phyloP scores from a whole-genome alignment of 23 tunicate species.

The Trididemnum nubilum region DNA sequence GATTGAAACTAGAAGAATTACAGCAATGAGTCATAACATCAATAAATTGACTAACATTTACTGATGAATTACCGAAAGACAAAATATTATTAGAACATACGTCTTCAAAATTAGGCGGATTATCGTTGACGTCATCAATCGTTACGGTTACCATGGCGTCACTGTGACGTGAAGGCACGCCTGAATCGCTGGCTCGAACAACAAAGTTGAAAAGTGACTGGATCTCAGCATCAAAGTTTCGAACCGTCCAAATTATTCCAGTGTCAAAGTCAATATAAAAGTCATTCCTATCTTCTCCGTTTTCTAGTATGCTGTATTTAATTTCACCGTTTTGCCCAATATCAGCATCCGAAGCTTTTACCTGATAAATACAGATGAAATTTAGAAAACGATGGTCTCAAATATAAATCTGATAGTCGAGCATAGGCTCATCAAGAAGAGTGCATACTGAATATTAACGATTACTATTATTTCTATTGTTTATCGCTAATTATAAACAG shows the following conservation, averaged over 20 bases:
- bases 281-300: background rate
- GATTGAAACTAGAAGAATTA: too few species aligned
- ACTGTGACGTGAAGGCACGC: constrained; percentile 35
- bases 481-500: too few species aligned
- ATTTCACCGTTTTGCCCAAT: constrained; percentile 28
- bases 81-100: constrained; percentile 19
- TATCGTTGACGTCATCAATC: constrained; percentile 62
- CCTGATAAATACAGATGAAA: constrained; percentile 17
- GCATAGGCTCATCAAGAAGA: too few species aligned
- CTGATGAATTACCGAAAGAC: too few species aligned
- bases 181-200: constrained; percentile 49
- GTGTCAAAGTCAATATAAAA: constrained; percentile 52
- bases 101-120: constrained; percentile 48
- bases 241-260: constrained; percentile 55
- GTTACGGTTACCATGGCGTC: constrained; percentile 48
- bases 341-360: constrained; percentile 50
- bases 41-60: too few species aligned
- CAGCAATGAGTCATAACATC: too few species aligned
- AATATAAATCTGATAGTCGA: too few species aligned
- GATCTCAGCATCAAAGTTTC: constrained; percentile 30
- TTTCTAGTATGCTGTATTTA: constrained; percentile 33
- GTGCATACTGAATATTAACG: too few species aligned
- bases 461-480: too few species aligned
- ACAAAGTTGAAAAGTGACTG: constrained; percentile 25
- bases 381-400: background rate